Base-by-base conservation (phyloP, 2,888 invertebrate species). In the Eupsilia transversa region DNA sequence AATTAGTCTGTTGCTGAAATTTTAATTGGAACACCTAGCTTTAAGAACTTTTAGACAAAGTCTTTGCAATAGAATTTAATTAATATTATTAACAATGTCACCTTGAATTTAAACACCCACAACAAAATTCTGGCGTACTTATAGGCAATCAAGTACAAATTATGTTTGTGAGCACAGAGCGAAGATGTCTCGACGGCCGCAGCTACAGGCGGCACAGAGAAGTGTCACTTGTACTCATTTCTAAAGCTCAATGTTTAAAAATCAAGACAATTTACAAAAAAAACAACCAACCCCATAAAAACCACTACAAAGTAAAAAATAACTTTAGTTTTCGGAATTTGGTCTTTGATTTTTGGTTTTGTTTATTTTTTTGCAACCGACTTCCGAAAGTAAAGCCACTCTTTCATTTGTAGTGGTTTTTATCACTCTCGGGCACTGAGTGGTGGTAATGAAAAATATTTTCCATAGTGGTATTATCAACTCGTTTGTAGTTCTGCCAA, bases 401-500 rank as follows among this genome's bases (percentile, higher is more conserved):
- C 20, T 20, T 30, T 20, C 20, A 17, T 30, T 57, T 30, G 6
- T 59, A 33, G 3, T 23, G 12, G 6, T 12, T 33, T 59, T 59
- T 59, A 23, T 23, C 59, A 33, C 1, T 33, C 12, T 12, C 10
- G 6, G 3, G 23, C 33, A 23, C 23, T 46, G 46, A 7, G 46
- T 59, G 49, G 1, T n/a, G 1, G 49, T n/a, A 49, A n/a, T n/a
- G n/a, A n/a, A 52, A 35, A 52, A 60, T n/a, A 59, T 20, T 43
- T 52, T n/a, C 17, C 0, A 17, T 1, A 2, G 59, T 7, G 82
- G 83, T 85, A 74, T 75, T 56, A 90, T 23, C 89, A 86, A 30
- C 93, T 93, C 91, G 77, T 77, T 84, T 81, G 9, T 10, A 80
- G 52, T 80, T 63, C 87, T 82, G 79, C 91, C 93, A 89, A 93